phyloP scores from a whole-genome alignment of 2,797 vertebrate species.

The Peromyscus aztecus region DNA sequence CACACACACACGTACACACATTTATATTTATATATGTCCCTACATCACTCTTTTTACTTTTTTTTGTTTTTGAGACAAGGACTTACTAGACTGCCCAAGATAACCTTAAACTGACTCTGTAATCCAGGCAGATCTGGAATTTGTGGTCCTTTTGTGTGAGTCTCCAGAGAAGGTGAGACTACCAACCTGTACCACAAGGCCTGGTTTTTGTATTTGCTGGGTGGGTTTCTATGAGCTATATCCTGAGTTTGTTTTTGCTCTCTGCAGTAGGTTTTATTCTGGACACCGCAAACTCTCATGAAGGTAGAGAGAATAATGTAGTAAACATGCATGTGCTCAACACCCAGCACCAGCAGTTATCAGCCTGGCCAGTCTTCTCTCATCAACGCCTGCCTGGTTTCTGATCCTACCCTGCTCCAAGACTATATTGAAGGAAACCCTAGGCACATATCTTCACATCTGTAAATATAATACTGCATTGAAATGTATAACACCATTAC shows the following conservation, averaged over 20 bases:
- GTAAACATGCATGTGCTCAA: background rate
- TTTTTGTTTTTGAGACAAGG: background rate
- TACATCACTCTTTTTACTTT: background rate
- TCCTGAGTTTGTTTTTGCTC: background rate
- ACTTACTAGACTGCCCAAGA: background rate
- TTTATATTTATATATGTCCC: background rate
- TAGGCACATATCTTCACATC: background rate
- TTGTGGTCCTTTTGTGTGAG: background rate
- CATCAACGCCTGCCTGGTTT: background rate
- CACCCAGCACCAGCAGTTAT: background rate
- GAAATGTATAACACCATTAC: background rate
- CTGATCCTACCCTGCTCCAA: background rate
- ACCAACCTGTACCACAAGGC: background rate
- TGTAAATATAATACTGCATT: slow-evolving; percentile 24
- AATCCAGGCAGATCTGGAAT: background rate
- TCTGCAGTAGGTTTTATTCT: background rate
- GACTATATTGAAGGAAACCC: slow-evolving; percentile 40
- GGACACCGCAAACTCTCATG: slow-evolving; percentile 10
- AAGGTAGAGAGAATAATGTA: background rate
- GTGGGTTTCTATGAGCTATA: background rate
- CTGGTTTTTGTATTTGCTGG: background rate
- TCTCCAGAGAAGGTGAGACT: background rate
- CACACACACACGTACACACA: background rate
- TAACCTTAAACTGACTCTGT: background rate
- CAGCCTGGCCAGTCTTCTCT: background rate